Conservation (phyloP, 2,113 vertebrate genomes). For the Glaucidium brasilianum region DNA sequence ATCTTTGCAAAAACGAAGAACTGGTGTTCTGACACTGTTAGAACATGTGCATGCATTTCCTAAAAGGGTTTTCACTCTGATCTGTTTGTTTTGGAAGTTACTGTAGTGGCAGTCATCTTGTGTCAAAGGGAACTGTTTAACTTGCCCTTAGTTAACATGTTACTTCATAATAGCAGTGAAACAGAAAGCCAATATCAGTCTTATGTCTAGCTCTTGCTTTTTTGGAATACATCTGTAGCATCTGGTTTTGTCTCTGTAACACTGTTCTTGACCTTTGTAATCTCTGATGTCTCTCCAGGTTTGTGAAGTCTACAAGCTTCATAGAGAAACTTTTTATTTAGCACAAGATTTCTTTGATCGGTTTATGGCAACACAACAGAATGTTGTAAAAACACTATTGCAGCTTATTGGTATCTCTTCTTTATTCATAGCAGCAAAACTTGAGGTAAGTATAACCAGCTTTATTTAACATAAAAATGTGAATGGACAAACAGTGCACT, state of each 20-base stretch:
- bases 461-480: neutral
- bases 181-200: neutral
- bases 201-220: neutral
- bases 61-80: neutral
- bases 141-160: neutral
- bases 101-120: neutral
- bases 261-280: neutral
- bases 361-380: slow-evolving; percentile 92
- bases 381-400: slow-evolving; percentile 87
- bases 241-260: neutral
- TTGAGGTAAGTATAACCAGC: slow-evolving; percentile 78
- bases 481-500: neutral
- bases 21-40: neutral
- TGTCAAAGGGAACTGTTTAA: neutral
- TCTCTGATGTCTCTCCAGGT: slow-evolving; percentile 75
- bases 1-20: neutral
- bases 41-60: neutral
- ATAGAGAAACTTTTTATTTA: slow-evolving; percentile 94
- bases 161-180: neutral
- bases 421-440: slow-evolving; percentile 94
- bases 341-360: slow-evolving; percentile 97
- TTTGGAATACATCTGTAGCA: neutral
- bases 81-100: neutral
- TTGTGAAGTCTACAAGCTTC: slow-evolving; percentile 93
- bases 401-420: slow-evolving; percentile 95